A percentile compares a stretch with the other conserved stretches of the same genome.
These are phyloP conservation scores for Drosophila barbarae DNA, from an alignment of 2,888 invertebrate species.

Conservation along the genomic window DNA sequence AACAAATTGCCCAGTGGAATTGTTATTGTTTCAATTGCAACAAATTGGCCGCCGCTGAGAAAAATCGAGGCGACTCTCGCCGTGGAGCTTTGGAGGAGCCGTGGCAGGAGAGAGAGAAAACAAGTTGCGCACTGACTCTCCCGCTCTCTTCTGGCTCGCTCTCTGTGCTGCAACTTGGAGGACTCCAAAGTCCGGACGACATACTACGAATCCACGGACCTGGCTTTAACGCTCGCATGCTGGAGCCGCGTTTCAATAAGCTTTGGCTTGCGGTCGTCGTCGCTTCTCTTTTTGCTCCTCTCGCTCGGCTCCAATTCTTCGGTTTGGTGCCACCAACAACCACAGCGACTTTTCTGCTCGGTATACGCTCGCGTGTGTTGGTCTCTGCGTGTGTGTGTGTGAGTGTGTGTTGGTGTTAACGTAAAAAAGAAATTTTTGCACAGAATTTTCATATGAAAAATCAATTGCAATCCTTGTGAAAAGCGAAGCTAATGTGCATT, in stretches of 20 bases:
- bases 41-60: slow-evolving; percentile 58
- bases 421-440: slow-evolving; percentile 71
- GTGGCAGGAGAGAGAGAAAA: slow-evolving; percentile 7
- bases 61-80: slow-evolving; percentile 29
- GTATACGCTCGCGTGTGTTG: slow-evolving; percentile 36
- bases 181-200: slow-evolving; percentile 49
- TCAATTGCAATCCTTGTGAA: slow-evolving; percentile 59
- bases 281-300: slow-evolving; percentile 58
- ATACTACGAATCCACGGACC: slow-evolving; percentile 44
- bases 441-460: slow-evolving; percentile 66
- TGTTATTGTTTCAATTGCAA: slow-evolving; percentile 75
- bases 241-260: slow-evolving; percentile 73
- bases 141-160: slow-evolving; percentile 9
- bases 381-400: slow-evolving; percentile 16
- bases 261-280: slow-evolving; percentile 74
- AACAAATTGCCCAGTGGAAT: slow-evolving; percentile 63
- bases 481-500: slow-evolving; percentile 53
- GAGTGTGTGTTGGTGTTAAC: slow-evolving; percentile 42
- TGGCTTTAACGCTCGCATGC: slow-evolving; percentile 38
- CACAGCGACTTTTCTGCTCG: slow-evolving; percentile 36
- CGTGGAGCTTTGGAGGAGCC: slow-evolving; percentile 5
- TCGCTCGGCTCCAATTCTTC: slow-evolving; percentile 38
- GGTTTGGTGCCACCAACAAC: slow-evolving; percentile 34
- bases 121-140: slow-evolving; percentile 41
- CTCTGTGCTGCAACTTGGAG: slow-evolving; percentile 40